Percentiles rank a stretch among this genome's conserved stretches.
phyloP scores from a whole-genome alignment of 2,888 invertebrate species.

The Odiellus spinosus region DNA sequence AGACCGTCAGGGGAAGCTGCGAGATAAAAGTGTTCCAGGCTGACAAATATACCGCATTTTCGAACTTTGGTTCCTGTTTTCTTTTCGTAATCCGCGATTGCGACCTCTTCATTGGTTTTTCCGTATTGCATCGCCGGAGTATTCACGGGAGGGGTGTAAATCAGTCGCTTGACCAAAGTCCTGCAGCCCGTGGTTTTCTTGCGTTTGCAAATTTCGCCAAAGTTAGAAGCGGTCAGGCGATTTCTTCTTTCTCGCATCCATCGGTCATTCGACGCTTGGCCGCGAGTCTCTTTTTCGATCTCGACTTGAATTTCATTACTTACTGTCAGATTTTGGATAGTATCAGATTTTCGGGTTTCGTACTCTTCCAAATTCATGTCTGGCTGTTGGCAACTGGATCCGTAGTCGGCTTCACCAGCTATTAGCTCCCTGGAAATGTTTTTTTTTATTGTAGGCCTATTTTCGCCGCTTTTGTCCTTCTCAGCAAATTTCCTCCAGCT shows the following conservation, averaged over 20 bases:
- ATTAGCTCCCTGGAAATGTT: not conserved
- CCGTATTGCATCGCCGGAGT: not conserved
- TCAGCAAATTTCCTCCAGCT: too few species aligned
- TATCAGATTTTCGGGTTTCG: too few species aligned
- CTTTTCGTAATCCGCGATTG: not conserved
- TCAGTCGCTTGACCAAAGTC: not conserved
- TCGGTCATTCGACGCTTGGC: not conserved
- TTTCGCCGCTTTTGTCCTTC: too few species aligned
- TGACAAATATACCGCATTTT: not conserved
- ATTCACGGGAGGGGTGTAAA: not conserved
- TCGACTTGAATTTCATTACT: not conserved
- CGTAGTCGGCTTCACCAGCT: not conserved
- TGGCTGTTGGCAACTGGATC: not conserved
- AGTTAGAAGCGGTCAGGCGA: not conserved
- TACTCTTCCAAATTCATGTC: too few species aligned
- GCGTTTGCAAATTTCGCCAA: not conserved
- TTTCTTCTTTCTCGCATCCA: not conserved
- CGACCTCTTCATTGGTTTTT: not conserved
- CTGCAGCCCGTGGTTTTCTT: not conserved
- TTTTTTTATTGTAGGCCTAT: not conserved
- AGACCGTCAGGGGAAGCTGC: not conserved
- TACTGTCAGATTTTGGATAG: too few species aligned
- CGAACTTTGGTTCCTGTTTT: not conserved
- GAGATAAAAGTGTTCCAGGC: too few species aligned
- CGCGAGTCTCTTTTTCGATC: not conserved